Percentiles rank a stretch among this genome's conserved stretches.
phyloP scores from a whole-genome alignment of 1,140 invertebrate genomes.

The Heliconius nattereri region DNA sequence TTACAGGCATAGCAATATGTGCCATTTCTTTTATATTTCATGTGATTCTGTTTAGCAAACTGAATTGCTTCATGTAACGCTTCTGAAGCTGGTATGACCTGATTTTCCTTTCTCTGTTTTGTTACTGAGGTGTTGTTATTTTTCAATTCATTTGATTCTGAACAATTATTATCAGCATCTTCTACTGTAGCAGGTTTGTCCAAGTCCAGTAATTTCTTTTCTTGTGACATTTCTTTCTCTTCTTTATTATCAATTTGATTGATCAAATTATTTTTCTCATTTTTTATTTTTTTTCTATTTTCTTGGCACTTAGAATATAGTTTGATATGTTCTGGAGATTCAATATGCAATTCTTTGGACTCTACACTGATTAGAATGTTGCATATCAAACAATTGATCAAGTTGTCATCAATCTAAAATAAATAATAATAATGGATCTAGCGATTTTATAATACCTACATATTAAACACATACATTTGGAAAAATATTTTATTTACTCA shows the following conservation, averaged over 20 bases:
- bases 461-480: no score
- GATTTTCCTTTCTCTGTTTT: conserved; percentile 2
- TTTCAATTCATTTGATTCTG: neutral
- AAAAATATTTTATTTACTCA: no score
- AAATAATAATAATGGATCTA: no score
- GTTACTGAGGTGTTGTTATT: neutral
- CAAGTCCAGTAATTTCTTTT: neutral
- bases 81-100: neutral
- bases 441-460: no score
- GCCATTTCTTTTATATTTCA: conserved; percentile 38
- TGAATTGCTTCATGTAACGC: conserved; percentile 20
- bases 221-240: neutral
- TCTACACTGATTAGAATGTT: conserved; percentile 39
- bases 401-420: conserved; percentile 46
- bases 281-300: conserved; percentile 6
- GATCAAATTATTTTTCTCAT: neutral
- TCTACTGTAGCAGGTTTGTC: neutral
- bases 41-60: conserved; percentile 44
- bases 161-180: conserved; percentile 2
- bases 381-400: conserved; percentile 52
- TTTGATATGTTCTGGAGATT: conserved; percentile 24
- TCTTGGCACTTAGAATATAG: conserved; percentile 35
- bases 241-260: neutral
- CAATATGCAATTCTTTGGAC: conserved; percentile 31
- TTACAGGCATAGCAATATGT: conserved; percentile 46